phyloP scores from a whole-genome alignment of 1,140 invertebrate genomes.

The Brachionus asplanchnoidis region DNA sequence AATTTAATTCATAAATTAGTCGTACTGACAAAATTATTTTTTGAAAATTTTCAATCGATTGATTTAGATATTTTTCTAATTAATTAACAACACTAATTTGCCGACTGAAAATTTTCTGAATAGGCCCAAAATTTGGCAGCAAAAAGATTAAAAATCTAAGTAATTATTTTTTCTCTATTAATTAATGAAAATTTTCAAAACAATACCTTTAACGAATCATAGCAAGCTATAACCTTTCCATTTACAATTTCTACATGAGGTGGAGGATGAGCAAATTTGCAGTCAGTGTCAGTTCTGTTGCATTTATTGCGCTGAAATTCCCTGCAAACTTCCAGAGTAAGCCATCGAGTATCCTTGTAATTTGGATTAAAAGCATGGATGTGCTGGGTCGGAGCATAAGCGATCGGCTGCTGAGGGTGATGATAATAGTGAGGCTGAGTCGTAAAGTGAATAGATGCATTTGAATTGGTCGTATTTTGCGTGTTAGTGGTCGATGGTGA shows the following conservation, averaged over 20 bases:
- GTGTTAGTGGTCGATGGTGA: conserved; percentile 39
- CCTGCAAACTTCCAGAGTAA: conserved; percentile 97
- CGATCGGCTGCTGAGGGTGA: conserved; percentile 17
- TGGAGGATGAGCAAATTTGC: conserved; percentile 99
- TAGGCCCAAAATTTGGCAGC: background rate
- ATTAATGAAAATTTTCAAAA: background rate
- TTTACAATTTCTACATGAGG: conserved; percentile 94
- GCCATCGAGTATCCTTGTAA: conserved; percentile 95
- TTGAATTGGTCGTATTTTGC: background rate
- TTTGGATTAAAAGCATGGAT: conserved; percentile 41
- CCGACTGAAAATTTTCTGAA: background rate
- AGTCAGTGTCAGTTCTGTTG: conserved; percentile 93
- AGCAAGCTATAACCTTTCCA: conserved; percentile 97
- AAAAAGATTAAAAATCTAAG: background rate
- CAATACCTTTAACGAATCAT: conserved; percentile 99
- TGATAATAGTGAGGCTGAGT: conserved; percentile 17
- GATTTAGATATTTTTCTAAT: background rate
- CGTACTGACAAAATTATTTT: background rate
- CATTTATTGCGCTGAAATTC: conserved; percentile 99
- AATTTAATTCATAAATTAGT: background rate
- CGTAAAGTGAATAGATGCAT: conserved; percentile 13
- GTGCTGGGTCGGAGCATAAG: background rate
- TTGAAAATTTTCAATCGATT: background rate
- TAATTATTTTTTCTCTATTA: background rate
- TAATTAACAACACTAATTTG: background rate